Base-by-base conservation (phyloP, 2,797 vertebrate genomes). In the Xyrichtys novacula region DNA sequence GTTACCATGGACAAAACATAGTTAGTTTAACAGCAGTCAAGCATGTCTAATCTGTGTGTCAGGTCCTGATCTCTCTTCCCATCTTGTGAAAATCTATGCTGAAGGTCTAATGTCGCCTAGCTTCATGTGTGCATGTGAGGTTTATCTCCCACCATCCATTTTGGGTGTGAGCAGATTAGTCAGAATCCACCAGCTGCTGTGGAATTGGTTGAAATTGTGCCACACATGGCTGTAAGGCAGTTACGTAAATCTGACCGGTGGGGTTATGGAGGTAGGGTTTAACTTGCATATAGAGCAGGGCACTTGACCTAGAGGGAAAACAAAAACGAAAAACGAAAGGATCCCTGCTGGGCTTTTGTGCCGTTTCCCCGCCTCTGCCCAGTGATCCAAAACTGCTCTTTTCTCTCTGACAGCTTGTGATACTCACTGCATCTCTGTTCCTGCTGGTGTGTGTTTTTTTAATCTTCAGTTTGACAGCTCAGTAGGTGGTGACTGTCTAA, bases 131-230 rank as follows among this genome's bases (percentile, higher is more conserved):
- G 67, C 70, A 59, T 62, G 53, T 43, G 64, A 71, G 83, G 29
- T 77, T 88, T 81, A 86, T 84, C 78, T 78, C 68, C 74, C 68
- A 52, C 62, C 74, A 3, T 81, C 78, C 83, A 79, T 88, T 91
- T 89, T 83, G 74, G 81, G 66, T 46, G 53, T 79, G 75, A 88
- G 82, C 75, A 90, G 90, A 93, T 94, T 94, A 92, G 76, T 88
- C 78, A 53, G 78, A 85, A 84, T 87, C 87, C 80, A 83, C 86
- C 90, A 93, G 89, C 88, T 93, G 92, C 86, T 91, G 83, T 81
- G 74, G 84, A 90, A 88, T 86, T 89, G 79, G 80, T 85, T 85
- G 81, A 91, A 84, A 88, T 77, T 66, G 82, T 91, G 88, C 87
- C 89, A 91, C 80, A 67, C 66, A 65, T 60, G 8, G 17, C 73